Conservation (phyloP, 2,888 invertebrate genomes). For the Dicroscelio sp. region DNA sequence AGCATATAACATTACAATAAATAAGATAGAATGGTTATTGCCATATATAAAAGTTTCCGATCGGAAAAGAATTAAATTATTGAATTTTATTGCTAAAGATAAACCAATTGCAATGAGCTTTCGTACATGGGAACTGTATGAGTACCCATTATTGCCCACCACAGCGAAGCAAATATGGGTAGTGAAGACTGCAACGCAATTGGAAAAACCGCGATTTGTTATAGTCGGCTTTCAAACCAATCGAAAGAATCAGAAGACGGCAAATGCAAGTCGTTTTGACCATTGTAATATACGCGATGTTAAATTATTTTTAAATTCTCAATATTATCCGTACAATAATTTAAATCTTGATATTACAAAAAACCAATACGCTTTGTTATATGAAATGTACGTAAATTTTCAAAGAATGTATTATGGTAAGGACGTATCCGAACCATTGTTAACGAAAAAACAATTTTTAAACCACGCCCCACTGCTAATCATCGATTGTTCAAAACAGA, state of each 20-base stretch:
- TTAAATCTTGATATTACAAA: too few relatives aligned
- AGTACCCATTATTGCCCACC: neutral
- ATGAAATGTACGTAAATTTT: neutral
- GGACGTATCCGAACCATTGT: too few relatives aligned
- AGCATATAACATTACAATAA: slow-evolving; percentile 13
- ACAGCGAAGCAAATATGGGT: slow-evolving; percentile 14
- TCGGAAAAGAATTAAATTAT: slow-evolving; percentile 7
- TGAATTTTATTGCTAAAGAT: too few relatives aligned
- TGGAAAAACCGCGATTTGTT: slow-evolving; percentile 22
- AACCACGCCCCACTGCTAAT: too few relatives aligned
- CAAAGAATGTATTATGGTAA: too few relatives aligned
- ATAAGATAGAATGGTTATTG: slow-evolving; percentile 37
- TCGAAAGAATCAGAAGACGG: slow-evolving; percentile 13
- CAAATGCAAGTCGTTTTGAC: too few relatives aligned
- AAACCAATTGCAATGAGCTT: slow-evolving; percentile 33
- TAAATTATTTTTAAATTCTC: too few relatives aligned
- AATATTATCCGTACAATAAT: too few relatives aligned
- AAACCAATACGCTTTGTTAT: too few relatives aligned
- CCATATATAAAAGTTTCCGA: slow-evolving; percentile 15
- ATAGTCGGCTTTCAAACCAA: slow-evolving; percentile 88
- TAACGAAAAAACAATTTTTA: too few relatives aligned
- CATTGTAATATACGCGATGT: too few relatives aligned
- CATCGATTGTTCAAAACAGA: too few relatives aligned
- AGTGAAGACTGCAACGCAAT: slow-evolving; percentile 27
- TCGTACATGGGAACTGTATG: slow-evolving; percentile 22